Conservation (phyloP, 2,113 vertebrate genomes). For the Hepsetus odoe region DNA sequence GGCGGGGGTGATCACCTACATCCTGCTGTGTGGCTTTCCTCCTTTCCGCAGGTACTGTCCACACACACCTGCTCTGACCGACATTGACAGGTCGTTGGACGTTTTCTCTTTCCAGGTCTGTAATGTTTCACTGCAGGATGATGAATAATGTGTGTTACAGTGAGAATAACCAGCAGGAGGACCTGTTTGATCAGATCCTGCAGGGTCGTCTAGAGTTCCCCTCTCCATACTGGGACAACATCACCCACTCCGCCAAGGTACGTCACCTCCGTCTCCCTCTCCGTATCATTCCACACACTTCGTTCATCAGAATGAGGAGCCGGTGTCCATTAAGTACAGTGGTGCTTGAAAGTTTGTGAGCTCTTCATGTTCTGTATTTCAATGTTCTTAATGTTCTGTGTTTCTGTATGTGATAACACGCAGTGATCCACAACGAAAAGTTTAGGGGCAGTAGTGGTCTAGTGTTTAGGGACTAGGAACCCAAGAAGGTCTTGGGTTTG, state of each 20-base stretch:
- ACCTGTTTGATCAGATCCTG: conserved; percentile 97
- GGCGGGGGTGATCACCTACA: conserved; percentile 96
- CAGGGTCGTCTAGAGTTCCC: conserved; percentile 91
- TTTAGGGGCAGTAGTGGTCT: too few relatives aligned
- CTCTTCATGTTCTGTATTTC: too few relatives aligned
- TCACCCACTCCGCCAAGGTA: conserved; percentile 93
- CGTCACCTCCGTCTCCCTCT: not conserved
- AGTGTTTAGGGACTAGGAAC: too few relatives aligned
- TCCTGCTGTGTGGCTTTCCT: conserved; percentile 95
- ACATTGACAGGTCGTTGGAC: not conserved
- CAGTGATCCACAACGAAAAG: too few relatives aligned
- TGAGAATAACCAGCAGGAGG: conserved; percentile 94
- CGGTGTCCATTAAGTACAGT: too few relatives aligned
- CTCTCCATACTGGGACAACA: conserved; percentile 97
- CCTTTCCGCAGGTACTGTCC: conserved; percentile 89
- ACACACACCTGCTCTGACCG: not conserved
- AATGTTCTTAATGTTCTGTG: too few relatives aligned
- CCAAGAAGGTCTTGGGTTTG: too few relatives aligned
- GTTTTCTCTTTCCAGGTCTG: too few relatives aligned
- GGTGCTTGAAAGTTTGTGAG: too few relatives aligned
- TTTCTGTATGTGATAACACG: too few relatives aligned
- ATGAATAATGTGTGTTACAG: conserved; percentile 63
- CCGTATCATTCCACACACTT: conserved; percentile 5
- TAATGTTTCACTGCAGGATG: not conserved
- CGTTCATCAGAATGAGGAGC: too few relatives aligned